Evolutionary conservation across 2,888 invertebrate species (phyloP).

Genomic region (Desoria tigrina): DNA sequence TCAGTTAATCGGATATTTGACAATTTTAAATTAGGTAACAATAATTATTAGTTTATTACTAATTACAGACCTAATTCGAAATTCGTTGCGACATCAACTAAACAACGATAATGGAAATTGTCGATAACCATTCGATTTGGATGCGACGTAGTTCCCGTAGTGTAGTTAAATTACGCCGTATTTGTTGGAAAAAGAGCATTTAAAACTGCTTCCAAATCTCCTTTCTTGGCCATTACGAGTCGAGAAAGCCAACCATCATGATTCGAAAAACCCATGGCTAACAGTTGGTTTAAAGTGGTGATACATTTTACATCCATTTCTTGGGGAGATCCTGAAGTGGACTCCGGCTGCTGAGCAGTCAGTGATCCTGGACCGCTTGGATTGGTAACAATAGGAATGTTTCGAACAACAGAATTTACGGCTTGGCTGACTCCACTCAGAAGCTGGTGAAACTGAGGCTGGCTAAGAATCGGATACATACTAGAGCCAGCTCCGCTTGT

Average conservation of each 20-base stretch:
- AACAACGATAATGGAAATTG: no score
- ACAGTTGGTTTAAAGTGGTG: slow-evolving; percentile 47
- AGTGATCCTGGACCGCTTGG: slow-evolving; percentile 27
- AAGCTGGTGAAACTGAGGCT: slow-evolving; percentile 43
- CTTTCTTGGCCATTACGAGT: slow-evolving; percentile 49
- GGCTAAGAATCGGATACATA: slow-evolving; percentile 36
- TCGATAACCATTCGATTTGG: no score
- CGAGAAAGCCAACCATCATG: slow-evolving; percentile 49
- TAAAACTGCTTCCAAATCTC: slow-evolving; percentile 49
- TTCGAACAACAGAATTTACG: slow-evolving; percentile 41
- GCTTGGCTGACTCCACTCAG: slow-evolving; percentile 42
- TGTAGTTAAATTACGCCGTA: no score
- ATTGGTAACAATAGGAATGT: slow-evolving; percentile 43
- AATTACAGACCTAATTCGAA: no score
- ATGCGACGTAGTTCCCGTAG: no score
- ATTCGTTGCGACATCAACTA: no score
- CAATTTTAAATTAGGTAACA: no score
- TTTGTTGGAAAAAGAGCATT: slow-evolving; percentile 44
- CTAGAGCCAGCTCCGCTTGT: slow-evolving; percentile 21
- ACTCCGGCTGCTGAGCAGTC: slow-evolving; percentile 1
- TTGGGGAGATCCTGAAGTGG: slow-evolving; percentile 7
- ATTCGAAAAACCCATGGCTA: slow-evolving; percentile 53
- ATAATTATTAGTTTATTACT: no score
- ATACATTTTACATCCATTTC: slow-evolving; percentile 32
- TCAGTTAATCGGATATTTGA: no score